A percentile compares a stretch with the other conserved stretches of the same genome.
phyloP scores from a whole-genome alignment of 1,140 invertebrate species.

The Pseudobourletiella spinata region DNA sequence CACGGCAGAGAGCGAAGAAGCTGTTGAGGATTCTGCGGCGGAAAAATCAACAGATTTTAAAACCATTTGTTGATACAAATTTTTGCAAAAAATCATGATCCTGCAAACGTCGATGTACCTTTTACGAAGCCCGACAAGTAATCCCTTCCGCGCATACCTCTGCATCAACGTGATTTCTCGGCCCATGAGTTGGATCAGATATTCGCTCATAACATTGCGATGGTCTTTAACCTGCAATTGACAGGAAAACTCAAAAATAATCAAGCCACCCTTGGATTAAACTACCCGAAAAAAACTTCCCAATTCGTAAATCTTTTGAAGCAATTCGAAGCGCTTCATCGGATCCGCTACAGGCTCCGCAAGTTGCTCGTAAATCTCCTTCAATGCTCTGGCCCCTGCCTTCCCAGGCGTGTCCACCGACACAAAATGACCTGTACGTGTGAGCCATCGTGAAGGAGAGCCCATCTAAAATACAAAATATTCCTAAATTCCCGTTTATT shows the following conservation, averaged over 20 bases:
- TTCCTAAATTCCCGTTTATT: background rate
- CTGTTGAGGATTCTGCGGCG: constrained; percentile 16
- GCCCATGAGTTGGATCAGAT: constrained; percentile 14
- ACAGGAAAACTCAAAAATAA: background rate
- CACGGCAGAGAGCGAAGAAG: constrained; percentile 24
- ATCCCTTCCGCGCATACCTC: background rate
- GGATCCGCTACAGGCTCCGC: background rate
- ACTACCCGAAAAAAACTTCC: background rate
- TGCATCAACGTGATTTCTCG: constrained; percentile 16
- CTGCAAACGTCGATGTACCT: constrained; percentile 10
- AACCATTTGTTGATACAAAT: too few relatives aligned
- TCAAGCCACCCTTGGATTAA: background rate
- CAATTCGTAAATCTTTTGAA: constrained; percentile 12
- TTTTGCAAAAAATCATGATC: too few relatives aligned
- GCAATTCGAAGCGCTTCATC: constrained; percentile 5
- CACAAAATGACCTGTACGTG: constrained; percentile 25
- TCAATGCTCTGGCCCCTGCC: background rate
- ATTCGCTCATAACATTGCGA: background rate
- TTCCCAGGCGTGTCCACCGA: constrained; percentile 19
- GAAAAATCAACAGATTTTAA: too few relatives aligned
- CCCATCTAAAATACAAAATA: too few relatives aligned
- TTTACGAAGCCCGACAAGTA: constrained; percentile 16
- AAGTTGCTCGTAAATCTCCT: constrained; percentile 14
- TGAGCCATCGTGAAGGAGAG: constrained; percentile 22
- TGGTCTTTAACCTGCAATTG: constrained; percentile 14